Conservation (phyloP, 2,113 vertebrate genomes). For the Calypte anna region DNA sequence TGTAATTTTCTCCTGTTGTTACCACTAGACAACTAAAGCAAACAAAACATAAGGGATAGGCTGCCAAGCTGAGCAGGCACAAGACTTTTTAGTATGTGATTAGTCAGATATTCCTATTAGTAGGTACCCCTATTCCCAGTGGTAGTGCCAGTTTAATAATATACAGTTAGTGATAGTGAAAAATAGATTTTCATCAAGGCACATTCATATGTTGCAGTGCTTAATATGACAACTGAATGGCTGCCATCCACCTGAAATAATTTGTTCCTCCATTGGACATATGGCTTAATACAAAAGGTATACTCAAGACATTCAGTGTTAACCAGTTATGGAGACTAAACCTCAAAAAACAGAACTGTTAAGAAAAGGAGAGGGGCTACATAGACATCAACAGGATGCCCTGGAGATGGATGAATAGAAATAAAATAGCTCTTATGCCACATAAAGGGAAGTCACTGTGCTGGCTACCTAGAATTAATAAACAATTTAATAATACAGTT, state of each 20-base stretch:
- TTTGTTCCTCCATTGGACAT: background rate
- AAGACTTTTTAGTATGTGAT: background rate
- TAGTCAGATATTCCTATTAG: background rate
- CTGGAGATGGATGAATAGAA: background rate
- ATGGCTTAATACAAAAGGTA: background rate
- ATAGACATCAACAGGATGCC: background rate
- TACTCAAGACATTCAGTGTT: background rate
- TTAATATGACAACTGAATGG: background rate
- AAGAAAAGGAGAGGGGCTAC: background rate
- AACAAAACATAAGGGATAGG: background rate
- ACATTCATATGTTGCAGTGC: background rate
- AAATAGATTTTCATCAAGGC: background rate
- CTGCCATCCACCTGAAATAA: background rate
- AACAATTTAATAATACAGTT: conserved; percentile 42
- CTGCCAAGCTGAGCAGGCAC: background rate
- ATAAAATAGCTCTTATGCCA: background rate
- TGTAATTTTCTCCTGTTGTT: background rate
- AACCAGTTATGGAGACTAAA: background rate
- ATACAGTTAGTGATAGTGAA: background rate
- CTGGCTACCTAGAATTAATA: conserved; percentile 1
- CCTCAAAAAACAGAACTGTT: background rate
- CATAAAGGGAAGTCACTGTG: background rate
- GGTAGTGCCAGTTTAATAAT: background rate
- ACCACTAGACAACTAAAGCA: background rate
- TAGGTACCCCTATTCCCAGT: background rate